Base-by-base conservation (phyloP, 2,113 vertebrate species). In the Rafetus swinhoei region DNA sequence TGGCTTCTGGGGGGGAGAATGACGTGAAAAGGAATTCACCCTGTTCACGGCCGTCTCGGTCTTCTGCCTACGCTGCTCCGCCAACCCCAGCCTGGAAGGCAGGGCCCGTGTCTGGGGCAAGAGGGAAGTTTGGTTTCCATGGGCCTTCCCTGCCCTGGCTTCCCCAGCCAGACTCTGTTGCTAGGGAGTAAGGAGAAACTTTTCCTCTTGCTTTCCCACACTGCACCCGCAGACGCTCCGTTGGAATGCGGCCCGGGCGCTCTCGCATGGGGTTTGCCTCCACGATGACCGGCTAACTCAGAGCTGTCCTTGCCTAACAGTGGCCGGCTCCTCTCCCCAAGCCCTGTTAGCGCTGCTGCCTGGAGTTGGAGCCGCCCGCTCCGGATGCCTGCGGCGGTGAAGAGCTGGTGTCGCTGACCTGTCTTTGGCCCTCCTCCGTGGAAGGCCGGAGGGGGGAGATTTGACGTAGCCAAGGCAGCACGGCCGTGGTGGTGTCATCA, bases 381-480 rank as follows among this genome's bases (percentile, higher is more conserved):
- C 2, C 2, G 32, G 50, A 13, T 21, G 18, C 19, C 72, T 45
- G 39, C 22, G 9, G 39, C 45, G 39, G 39, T 50, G 39, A 35
- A 53, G 16, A 24, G 55, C 1, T 0, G 1, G 59, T 7, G 25
- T 5, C 32, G 52, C 18, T 0, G 0, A n/a, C 29, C 29, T 25
- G 22, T 12, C 32, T 59, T 35, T 21, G 32, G 14, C 39, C 56
- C 19, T 45, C 53, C 19, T 59, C 54, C 35, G n/a, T 7, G 50
- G 90, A 74, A 19, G 2, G 19, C 53, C 0, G 0, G 1, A 10
- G 54, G 54, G 4, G n/a, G 25, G 50, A 3, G 16, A 57, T 55
- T 32, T n/a, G 81, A 5, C 18, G 21, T 16, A 55, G 2, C 0
- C 0, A 0, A 3, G 0, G 4, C 11, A 10, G 19, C 9, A 4